Conservation (phyloP, 2,888 invertebrate species). For the Stenurella melanura region DNA sequence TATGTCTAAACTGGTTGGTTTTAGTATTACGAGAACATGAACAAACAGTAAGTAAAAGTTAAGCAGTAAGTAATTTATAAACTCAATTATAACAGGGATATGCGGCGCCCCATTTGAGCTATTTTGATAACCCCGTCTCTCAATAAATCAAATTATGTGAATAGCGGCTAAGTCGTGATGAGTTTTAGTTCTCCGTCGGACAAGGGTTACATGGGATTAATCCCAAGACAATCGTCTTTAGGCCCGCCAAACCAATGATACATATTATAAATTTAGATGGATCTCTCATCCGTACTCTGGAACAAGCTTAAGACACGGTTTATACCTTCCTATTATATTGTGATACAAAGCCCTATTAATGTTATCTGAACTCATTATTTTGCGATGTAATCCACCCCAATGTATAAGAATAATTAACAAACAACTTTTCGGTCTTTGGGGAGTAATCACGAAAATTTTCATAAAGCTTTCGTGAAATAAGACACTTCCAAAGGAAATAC, state of each 20-base stretch:
- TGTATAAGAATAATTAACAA: conserved; percentile 29
- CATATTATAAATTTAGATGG: conserved; percentile 54
- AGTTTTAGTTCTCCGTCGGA: conserved; percentile 48
- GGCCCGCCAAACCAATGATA: conserved; percentile 47
- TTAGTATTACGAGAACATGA: no score
- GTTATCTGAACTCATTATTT: conserved; percentile 50
- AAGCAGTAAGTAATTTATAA: background rate
- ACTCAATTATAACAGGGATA: conserved; percentile 10
- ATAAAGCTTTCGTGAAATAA: conserved; percentile 31
- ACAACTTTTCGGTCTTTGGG: conserved; percentile 23
- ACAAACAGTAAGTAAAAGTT: background rate
- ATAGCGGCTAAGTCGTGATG: conserved; percentile 41
- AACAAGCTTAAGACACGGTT: conserved; percentile 45
- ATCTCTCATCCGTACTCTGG: conserved; percentile 46
- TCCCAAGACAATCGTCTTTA: conserved; percentile 52
- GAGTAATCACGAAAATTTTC: conserved; percentile 28
- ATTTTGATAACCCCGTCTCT: conserved; percentile 47
- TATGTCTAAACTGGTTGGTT: no score
- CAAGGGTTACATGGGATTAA: conserved; percentile 49
- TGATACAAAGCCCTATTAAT: conserved; percentile 41
- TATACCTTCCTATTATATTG: conserved; percentile 39
- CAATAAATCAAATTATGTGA: conserved; percentile 43
- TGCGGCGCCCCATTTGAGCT: conserved; percentile 2
- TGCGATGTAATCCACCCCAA: conserved; percentile 18
- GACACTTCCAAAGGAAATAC: conserved; percentile 26